phyloP scores from a whole-genome alignment of 2,888 invertebrate genomes.

The Nephrocerus scutellatus region DNA sequence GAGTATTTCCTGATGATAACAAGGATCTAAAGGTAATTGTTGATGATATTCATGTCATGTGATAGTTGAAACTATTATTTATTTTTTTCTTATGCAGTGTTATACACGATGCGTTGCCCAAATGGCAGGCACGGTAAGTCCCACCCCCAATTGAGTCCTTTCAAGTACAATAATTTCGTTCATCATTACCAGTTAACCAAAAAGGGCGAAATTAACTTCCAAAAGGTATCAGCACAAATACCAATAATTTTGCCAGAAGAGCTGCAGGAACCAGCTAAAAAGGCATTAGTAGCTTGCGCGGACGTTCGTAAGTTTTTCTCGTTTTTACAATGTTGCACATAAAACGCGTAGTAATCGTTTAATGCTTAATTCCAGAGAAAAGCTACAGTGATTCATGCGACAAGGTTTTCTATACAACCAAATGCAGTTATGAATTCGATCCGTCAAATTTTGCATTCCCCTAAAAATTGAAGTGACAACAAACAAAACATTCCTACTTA shows the following conservation, averaged over 20 bases:
- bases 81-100: slow-evolving; percentile 29
- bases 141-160: neutral
- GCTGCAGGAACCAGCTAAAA: slow-evolving; percentile 30
- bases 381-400: slow-evolving; percentile 38
- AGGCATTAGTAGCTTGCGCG: slow-evolving; percentile 33
- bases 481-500: slow-evolving; percentile 28
- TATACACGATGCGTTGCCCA: slow-evolving; percentile 40
- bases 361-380: slow-evolving; percentile 29
- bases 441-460: slow-evolving; percentile 38
- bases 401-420: slow-evolving; percentile 34
- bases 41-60: neutral
- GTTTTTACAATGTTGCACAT: neutral
- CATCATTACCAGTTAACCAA: slow-evolving; percentile 30
- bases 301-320: slow-evolving; percentile 35
- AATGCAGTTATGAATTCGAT: slow-evolving; percentile 37
- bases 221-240: slow-evolving; percentile 38
- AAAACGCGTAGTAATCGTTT: neutral
- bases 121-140: slow-evolving; percentile 38
- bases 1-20: slow-evolving; percentile 33
- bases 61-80: neutral
- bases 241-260: slow-evolving; percentile 38
- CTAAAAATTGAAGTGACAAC: slow-evolving; percentile 20
- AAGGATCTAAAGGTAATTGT: slow-evolving; percentile 35
- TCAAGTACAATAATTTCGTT: slow-evolving; percentile 1
- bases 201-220: slow-evolving; percentile 38